Percentiles rank a stretch among this genome's conserved stretches.
Conservation (phyloP, 2,113 vertebrate genomes). For the Mormyrus iriodes region DNA sequence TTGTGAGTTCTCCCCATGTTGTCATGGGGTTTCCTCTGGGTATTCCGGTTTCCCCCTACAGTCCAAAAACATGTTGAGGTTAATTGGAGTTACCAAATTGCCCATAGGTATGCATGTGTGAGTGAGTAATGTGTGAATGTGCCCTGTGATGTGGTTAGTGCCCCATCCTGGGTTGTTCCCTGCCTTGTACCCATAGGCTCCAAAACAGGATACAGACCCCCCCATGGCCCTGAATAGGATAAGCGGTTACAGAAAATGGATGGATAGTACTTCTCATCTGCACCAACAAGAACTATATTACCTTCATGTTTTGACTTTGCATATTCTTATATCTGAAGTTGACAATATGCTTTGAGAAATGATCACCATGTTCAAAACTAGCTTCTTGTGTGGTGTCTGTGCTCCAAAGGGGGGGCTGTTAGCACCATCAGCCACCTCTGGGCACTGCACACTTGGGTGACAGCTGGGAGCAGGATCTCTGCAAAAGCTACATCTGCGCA, state of each 20-base stretch:
- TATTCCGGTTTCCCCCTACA: not conserved
- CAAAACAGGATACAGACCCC: not conserved
- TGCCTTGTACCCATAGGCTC: not conserved
- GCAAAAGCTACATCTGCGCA: not conserved
- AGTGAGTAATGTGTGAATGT: not conserved
- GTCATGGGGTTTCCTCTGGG: not conserved
- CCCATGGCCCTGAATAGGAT: not conserved
- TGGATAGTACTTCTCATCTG: not conserved
- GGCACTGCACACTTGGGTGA: not conserved
- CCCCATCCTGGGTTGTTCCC: not conserved
- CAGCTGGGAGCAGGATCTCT: not conserved
- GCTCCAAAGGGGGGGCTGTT: not conserved
- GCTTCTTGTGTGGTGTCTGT: not conserved
- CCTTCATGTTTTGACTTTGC: not conserved
- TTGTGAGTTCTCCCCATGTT: not conserved
- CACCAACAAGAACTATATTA: not conserved
- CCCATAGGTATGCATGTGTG: not conserved
- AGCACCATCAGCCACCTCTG: not conserved
- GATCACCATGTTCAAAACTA: no score
- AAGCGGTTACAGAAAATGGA: not conserved
- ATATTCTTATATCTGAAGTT: not conserved
- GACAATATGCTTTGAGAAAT: not conserved
- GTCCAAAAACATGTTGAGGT: not conserved
- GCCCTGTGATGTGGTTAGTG: not conserved
- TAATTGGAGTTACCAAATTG: not conserved